Conservation (phyloP, 2,888 invertebrate genomes). For the Cotesia congregata region DNA sequence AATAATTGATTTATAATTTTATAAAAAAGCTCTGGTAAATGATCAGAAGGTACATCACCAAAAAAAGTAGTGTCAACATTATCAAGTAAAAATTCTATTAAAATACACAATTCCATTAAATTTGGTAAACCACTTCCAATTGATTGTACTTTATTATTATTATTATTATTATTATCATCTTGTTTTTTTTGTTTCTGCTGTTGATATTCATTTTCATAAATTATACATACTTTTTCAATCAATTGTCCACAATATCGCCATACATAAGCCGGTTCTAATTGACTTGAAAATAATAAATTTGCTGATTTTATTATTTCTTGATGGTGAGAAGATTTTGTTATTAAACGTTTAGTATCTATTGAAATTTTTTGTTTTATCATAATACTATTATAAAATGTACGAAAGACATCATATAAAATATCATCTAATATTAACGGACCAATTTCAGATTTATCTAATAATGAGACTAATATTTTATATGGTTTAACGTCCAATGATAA, state of each 20-base stretch:
- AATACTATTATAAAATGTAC: conserved; percentile 65
- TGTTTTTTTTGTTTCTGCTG: conserved; percentile 50
- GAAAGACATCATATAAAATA: conserved; percentile 84
- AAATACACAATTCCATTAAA: conserved; percentile 79
- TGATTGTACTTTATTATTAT: conserved; percentile 63
- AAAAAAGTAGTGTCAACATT: conserved; percentile 83
- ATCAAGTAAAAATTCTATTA: conserved; percentile 83
- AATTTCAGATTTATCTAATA: conserved; percentile 90
- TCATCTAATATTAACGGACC: conserved; percentile 83
- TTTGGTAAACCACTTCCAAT: conserved; percentile 78
- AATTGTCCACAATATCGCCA: conserved; percentile 84
- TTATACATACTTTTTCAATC: conserved; percentile 74
- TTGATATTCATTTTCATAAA: conserved; percentile 51
- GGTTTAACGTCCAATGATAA: conserved; percentile 77
- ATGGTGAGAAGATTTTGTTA: conserved; percentile 66
- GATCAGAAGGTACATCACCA: conserved; percentile 80
- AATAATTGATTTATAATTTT: conserved; percentile 77
- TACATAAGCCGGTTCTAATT: conserved; percentile 84
- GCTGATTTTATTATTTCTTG: conserved; percentile 86
- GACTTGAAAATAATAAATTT: conserved; percentile 85
- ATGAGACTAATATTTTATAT: conserved; percentile 84
- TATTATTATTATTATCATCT: neutral
- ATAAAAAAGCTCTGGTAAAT: conserved; percentile 82
- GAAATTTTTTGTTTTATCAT: neutral
- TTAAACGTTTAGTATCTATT: neutral